phyloP scores from a whole-genome alignment of 2,113 vertebrate species.

The Menidia beryllina region DNA sequence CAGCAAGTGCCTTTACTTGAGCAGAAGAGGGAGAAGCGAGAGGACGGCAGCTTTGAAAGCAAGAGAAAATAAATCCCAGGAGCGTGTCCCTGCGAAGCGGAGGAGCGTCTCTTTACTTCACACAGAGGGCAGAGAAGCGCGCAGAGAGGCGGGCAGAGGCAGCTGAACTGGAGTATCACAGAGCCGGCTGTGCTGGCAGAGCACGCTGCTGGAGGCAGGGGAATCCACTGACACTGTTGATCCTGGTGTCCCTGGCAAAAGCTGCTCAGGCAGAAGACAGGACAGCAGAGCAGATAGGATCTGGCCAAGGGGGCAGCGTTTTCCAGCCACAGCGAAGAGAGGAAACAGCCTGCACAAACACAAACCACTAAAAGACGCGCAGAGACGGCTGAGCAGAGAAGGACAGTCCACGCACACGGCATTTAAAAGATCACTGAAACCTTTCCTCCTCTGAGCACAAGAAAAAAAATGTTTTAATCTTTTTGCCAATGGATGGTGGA shows the following conservation, averaged over 20 bases:
- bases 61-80: conserved; percentile 8
- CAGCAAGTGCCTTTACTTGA: conserved; percentile 78
- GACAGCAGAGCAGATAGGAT: conserved; percentile 39
- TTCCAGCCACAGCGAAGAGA: conserved; percentile 48
- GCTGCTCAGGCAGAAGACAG: conserved; percentile 52
- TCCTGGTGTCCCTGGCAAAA: conserved; percentile 56
- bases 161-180: conserved; percentile 37
- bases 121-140: conserved; percentile 41
- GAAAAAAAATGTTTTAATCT: conserved; percentile 20
- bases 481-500: conserved; percentile 39
- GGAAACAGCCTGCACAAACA: conserved; percentile 59
- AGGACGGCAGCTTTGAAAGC: conserved; percentile 46
- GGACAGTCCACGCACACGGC: conserved; percentile 29
- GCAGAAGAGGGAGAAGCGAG: conserved; percentile 59
- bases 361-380: conserved; percentile 17
- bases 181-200: conserved; percentile 46
- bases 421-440: conserved; percentile 30
- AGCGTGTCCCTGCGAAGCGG: conserved; percentile 40
- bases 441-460: conserved; percentile 16
- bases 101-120: conserved; percentile 57
- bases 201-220: conserved; percentile 39
- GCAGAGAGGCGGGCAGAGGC: conserved; percentile 39
- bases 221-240: conserved; percentile 53
- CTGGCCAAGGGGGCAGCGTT: conserved; percentile 59
- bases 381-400: conserved; percentile 33